Evolutionary conservation across 2,113 vertebrate genomes (phyloP), one percentile per base, ranked within the genome.

Genomic region (Smithornis capensis): DNA sequence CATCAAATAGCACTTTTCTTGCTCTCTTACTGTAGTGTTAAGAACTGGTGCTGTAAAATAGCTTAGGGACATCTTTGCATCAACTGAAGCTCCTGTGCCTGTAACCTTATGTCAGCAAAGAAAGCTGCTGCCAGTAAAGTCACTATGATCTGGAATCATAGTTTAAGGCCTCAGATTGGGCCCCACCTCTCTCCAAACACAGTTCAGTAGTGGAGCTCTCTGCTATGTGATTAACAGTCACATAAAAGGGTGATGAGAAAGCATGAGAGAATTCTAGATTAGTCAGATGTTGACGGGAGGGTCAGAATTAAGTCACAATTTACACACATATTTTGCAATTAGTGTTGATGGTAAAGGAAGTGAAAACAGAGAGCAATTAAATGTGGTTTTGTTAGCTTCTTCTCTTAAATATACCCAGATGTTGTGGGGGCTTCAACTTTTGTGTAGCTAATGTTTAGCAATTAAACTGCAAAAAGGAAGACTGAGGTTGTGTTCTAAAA

Each of bases 291-390:
- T 77, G 69, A 83, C 73, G 88, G 67, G 68, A 96, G 76, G 68
- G 82, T 94, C 94, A 94, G 90, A 91, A 90, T 87, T 82, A 92
- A 94, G 59, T 74, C 71, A 78, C 88, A 93, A 52, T 89, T 93
- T 87, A 83, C 52, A 94, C 62, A 50, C 29, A 44, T 18, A 24
- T 78, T 92, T 93, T 93, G 76, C 94, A 94, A 94, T 97, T 90
- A 90, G 37, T 81, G 64, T 81, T 95, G 92, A 94, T 90, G 76
- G 79, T 64, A 93, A 97, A 90, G 82, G 76, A 97, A 96, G 67
- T 94, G 90, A 94, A 96, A 97, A 95, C 75, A 83, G 64, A 85
- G 28, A 91, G 52, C 25, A 93, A 92, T 93, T 88, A 96, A 77
- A 80, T 83, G 94, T 90, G 94, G 94, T 79, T 96, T 94, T 73